A percentile compares a stretch with the other conserved stretches of the same genome.
These are phyloP conservation scores for Drosophila dunni DNA, from an alignment of 1,140 invertebrate genomes.

Conservation along the genomic window DNA sequence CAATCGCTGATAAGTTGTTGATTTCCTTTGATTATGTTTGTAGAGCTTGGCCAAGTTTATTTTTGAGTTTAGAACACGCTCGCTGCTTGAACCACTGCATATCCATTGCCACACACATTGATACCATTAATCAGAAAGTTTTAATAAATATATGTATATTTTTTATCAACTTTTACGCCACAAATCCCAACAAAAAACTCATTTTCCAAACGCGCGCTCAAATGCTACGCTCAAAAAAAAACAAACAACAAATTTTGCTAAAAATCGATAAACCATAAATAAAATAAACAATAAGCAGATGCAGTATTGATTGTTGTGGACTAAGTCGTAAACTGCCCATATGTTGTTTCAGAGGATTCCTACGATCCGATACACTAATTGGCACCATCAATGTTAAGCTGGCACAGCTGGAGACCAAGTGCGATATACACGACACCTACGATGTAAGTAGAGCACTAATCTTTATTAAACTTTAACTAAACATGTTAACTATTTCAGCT, in stretches of 20 bases:
- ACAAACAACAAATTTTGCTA: slow-evolving; percentile 39
- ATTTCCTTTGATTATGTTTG: background rate
- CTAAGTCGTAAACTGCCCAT: slow-evolving; percentile 84
- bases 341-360: slow-evolving; percentile 94
- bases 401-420: slow-evolving; percentile 93
- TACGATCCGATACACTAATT: slow-evolving; percentile 93
- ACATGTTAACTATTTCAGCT: slow-evolving; percentile 86
- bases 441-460: slow-evolving; percentile 89
- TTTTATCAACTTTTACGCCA: slow-evolving; percentile 64
- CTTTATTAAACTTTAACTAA: background rate
- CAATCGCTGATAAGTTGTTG: no score
- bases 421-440: slow-evolving; percentile 95
- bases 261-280: slow-evolving; percentile 23
- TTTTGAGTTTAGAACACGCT: slow-evolving; percentile 23
- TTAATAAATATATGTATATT: slow-evolving; percentile 65
- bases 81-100: slow-evolving; percentile 22
- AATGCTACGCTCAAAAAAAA: slow-evolving; percentile 24
- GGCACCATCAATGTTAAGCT: slow-evolving; percentile 94
- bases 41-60: slow-evolving; percentile 14
- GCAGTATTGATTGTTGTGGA: slow-evolving; percentile 84
- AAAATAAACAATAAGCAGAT: slow-evolving; percentile 62
- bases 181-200: slow-evolving; percentile 66
- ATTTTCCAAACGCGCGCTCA: slow-evolving; percentile 38
- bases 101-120: slow-evolving; percentile 34
- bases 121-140: slow-evolving; percentile 30